Evolutionary conservation across 2,797 vertebrate species (phyloP).

Genomic region (Threskiornis aethiopicus): DNA sequence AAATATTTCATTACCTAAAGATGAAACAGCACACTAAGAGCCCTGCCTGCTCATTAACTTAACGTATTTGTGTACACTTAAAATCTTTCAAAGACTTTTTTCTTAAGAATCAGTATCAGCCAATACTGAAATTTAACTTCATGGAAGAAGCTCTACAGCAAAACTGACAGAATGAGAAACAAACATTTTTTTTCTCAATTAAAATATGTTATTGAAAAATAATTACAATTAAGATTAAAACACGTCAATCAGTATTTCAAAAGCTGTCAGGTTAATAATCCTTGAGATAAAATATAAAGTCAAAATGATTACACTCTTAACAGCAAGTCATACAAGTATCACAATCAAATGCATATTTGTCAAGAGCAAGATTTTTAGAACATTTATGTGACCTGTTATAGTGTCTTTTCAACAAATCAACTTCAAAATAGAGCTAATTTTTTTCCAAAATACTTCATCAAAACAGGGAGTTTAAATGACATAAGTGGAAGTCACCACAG

Average conservation of each 20-base stretch:
- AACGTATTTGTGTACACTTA: not conserved
- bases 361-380: not conserved
- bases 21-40: not conserved
- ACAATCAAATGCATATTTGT: not conserved
- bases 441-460: not conserved
- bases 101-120: not conserved
- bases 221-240: not conserved
- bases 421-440: not conserved
- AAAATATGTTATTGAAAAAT: not conserved
- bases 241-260: not conserved
- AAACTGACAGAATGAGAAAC: not conserved
- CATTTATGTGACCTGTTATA: not conserved
- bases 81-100: not conserved
- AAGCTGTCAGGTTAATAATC: not conserved
- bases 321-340: not conserved
- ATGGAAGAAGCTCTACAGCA: not conserved
- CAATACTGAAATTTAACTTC: not conserved
- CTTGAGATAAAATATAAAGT: not conserved
- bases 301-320: not conserved
- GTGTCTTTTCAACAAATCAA: not conserved
- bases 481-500: not conserved
- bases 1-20: not conserved
- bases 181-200: not conserved
- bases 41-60: not conserved
- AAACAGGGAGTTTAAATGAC: not conserved